Base-by-base conservation (phyloP, 1,140 invertebrate genomes). In the Dendroctonus valens region DNA sequence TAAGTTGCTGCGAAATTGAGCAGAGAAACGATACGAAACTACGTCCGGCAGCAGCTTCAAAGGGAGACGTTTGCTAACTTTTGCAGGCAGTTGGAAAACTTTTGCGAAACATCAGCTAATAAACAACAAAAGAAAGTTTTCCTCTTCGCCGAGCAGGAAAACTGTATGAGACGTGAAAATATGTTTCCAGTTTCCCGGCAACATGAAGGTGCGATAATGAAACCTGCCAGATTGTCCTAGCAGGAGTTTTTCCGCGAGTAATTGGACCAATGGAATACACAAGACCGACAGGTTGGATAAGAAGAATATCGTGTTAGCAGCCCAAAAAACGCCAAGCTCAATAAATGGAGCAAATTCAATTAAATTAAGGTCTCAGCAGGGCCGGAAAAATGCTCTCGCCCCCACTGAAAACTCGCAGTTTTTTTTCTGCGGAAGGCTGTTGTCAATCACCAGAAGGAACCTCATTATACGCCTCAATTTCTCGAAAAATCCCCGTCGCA, bases 311-410 rank as follows among this genome's bases (percentile, higher is more conserved):
- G 46, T 48, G 46, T 48, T 48, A n/a, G 46, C 11, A 26, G 3
- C 26, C 46, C 46, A 48, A 48, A n/a, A 48, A 48, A 48, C 11
- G 14, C 14, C 46, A n/a, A 6, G 46, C 46, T 14, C 46, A 48
- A 48, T 48, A 48, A 48, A 48, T 48, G 46, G 46, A 48, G 46
- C 46, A 48, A 48, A 48, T 48, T 11, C 14, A 48, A 48, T 48
- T 48, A 48, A 48, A 26, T 26, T 26, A 26, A 26, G 26, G 26
- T 26, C 26, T 26, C 26, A 26, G 26, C 26, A 26, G 26, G 26
- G 26, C 26, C 26, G 26, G 26, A 26, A 26, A 26, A 26, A 26
- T 26, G 26, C 26, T 26, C 26, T 26, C 26, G 26, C 26, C 26
- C 26, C 26, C 26, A 26, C 26, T 26, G 26, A 26, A 26, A 26